phyloP scores from a whole-genome alignment of 1,140 invertebrate species.

The Drosophila tsacasi region DNA sequence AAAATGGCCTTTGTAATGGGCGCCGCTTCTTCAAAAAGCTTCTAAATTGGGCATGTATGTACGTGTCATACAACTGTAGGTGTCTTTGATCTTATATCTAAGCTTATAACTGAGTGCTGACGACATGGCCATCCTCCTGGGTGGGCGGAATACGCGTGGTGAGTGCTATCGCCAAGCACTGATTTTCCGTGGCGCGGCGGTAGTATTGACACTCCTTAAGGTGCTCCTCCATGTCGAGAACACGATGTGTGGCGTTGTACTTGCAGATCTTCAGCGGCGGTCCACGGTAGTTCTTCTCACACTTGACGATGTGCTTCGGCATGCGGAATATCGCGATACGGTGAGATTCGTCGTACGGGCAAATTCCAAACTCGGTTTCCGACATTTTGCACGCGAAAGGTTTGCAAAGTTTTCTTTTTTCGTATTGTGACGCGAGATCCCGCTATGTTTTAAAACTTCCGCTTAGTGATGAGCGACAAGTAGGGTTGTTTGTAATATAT shows the following conservation, averaged over 20 bases:
- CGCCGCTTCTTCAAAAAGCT: conserved; percentile 23
- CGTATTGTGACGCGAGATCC: conserved; percentile 14
- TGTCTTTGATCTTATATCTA: not conserved
- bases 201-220: conserved; percentile 57
- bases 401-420: not conserved
- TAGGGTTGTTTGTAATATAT: no score
- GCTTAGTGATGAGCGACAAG: conserved; percentile 5
- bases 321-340: conserved; percentile 63
- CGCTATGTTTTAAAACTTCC: conserved; percentile 48
- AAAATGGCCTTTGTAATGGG: not conserved
- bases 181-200: conserved; percentile 12
- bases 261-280: conserved; percentile 69
- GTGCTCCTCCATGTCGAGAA: conserved; percentile 66
- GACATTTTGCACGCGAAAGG: conserved; percentile 46
- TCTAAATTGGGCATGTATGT: not conserved
- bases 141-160: conserved; percentile 2
- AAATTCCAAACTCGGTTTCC: conserved; percentile 49
- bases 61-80: not conserved
- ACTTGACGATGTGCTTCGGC: conserved; percentile 72
- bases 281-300: conserved; percentile 59
- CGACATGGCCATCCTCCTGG: conserved; percentile 6
- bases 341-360: conserved; percentile 66
- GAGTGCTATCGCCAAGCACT: conserved; percentile 10
- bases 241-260: conserved; percentile 76
- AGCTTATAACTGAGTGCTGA: conserved; percentile 5